These are phyloP conservation scores for Marasmarcha lunaedactyla DNA, from an alignment of 2,888 invertebrate genomes.

Conservation along the genomic window DNA sequence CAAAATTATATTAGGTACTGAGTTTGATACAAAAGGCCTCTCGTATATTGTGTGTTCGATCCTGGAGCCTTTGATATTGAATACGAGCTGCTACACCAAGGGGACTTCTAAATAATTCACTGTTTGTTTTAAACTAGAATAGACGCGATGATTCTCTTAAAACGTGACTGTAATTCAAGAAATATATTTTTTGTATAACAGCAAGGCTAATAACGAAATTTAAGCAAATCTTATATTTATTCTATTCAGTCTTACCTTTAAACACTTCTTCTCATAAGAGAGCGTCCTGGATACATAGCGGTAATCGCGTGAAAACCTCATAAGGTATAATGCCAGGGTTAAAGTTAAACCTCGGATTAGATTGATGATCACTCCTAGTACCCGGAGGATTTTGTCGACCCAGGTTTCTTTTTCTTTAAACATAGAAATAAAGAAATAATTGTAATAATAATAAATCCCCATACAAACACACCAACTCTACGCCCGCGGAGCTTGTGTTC, in stretches of 20 bases:
- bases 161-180: too few relatives aligned
- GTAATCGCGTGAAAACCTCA: constrained; percentile 92
- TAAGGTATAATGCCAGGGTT: constrained; percentile 84
- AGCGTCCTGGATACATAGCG: constrained; percentile 93
- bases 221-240: too few relatives aligned
- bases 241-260: constrained; percentile 75
- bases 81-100: too few relatives aligned
- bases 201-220: too few relatives aligned
- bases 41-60: background rate
- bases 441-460: background rate
- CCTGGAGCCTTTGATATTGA: too few relatives aligned
- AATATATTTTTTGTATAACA: too few relatives aligned
- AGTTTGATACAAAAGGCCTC: constrained; percentile 1
- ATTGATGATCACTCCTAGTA: constrained; percentile 70
- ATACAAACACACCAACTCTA: too few relatives aligned
- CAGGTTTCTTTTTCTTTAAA: constrained; percentile 40
- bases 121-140: too few relatives aligned
- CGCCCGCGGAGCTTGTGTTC: too few relatives aligned
- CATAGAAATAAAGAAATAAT: background rate
- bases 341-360: constrained; percentile 84
- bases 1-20: background rate
- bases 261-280: constrained; percentile 85
- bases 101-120: too few relatives aligned
- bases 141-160: too few relatives aligned
- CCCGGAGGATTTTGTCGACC: constrained; percentile 53